Conservation (phyloP, 1,140 invertebrate species). For the Rhysida immarginata region DNA sequence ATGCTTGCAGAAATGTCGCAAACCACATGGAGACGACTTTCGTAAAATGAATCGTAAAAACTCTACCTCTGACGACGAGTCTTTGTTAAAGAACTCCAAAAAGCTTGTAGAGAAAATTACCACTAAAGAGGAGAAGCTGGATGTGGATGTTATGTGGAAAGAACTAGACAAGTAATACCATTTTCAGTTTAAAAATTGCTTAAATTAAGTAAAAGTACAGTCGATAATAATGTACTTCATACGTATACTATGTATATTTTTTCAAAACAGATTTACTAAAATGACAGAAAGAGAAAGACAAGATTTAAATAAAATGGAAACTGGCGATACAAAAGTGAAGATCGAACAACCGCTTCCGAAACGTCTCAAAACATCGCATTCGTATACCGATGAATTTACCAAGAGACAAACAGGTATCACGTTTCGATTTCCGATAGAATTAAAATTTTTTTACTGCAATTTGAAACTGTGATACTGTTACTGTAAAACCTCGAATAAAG, state of each 20-base stretch:
- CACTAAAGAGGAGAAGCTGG: slow-evolving; percentile 37
- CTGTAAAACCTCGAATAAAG: too few relatives aligned
- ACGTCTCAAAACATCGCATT: slow-evolving; percentile 8
- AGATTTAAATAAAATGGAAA: slow-evolving; percentile 18
- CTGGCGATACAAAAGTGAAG: not conserved
- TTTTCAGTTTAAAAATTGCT: not conserved
- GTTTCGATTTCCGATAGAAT: too few relatives aligned
- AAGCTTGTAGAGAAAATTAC: slow-evolving; percentile 24
- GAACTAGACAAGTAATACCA: slow-evolving; percentile 41
- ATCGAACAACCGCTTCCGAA: slow-evolving; percentile 9
- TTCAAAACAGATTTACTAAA: slow-evolving; percentile 15
- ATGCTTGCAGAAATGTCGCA: slow-evolving; percentile 64
- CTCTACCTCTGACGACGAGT: slow-evolving; percentile 26
- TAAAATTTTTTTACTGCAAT: too few relatives aligned
- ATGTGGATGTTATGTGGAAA: slow-evolving; percentile 40
- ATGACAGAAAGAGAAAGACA: slow-evolving; percentile 26
- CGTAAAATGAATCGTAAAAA: slow-evolving; percentile 24
- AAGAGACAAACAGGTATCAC: too few relatives aligned
- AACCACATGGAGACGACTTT: slow-evolving; percentile 19
- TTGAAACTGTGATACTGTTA: too few relatives aligned
- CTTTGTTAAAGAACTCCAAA: slow-evolving; percentile 15
- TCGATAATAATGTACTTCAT: not conserved
- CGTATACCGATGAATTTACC: too few relatives aligned
- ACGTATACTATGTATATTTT: slow-evolving; percentile 10
- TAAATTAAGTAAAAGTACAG: not conserved